These are phyloP conservation scores for Dicroscelio sp. DNA, from an alignment of 2,888 invertebrate species.

Conservation along the genomic window DNA sequence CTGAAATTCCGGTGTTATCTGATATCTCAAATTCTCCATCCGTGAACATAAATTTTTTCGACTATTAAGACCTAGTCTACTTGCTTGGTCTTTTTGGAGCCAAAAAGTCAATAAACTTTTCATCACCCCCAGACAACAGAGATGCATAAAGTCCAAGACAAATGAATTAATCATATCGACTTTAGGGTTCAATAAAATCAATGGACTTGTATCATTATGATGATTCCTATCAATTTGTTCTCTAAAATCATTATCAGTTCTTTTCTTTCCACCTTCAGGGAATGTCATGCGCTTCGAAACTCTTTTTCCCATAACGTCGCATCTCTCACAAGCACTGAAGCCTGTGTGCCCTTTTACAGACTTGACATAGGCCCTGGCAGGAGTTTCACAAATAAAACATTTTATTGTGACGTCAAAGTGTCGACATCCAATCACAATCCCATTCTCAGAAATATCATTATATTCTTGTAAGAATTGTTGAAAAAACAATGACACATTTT, in stretches of 20 bases:
- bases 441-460: not conserved
- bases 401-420: not conserved
- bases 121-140: too few relatives aligned
- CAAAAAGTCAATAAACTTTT: too few relatives aligned
- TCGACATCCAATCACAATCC: too few relatives aligned
- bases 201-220: too few relatives aligned
- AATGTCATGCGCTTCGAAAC: not conserved
- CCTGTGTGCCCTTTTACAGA: slow-evolving; percentile 14
- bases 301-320: not conserved
- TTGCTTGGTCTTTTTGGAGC: too few relatives aligned
- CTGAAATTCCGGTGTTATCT: too few relatives aligned
- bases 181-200: too few relatives aligned
- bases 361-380: slow-evolving; percentile 23
- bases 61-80: too few relatives aligned
- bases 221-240: not conserved
- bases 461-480: not conserved
- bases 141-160: too few relatives aligned
- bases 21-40: too few relatives aligned
- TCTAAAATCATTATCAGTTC: not conserved
- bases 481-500: not conserved
- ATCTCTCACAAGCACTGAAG: slow-evolving; percentile 37
- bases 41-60: too few relatives aligned
- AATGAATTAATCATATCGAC: too few relatives aligned
- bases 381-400: slow-evolving; percentile 24
- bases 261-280: not conserved